Evolutionary conservation across 2,797 vertebrate genomes (phyloP), one percentile per base, ranked within the genome.

Genomic region (Synaphobranchus kaupii): DNA sequence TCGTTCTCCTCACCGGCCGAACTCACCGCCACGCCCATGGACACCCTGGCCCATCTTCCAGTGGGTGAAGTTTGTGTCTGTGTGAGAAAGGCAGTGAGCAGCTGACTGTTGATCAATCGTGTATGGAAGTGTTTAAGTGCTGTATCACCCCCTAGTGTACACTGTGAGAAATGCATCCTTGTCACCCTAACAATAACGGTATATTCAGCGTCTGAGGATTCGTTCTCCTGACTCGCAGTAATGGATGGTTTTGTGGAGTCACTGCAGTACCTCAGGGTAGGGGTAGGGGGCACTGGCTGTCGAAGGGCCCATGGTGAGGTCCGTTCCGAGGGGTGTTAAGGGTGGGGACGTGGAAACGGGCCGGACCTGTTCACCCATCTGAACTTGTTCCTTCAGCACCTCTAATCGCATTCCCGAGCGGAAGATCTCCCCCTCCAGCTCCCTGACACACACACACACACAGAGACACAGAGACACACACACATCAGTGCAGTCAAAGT

Each of bases 391-490:
- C 92, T 95, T 97, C 86, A 99, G 91, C 84, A 96, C 96, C 0
- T 98, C 98, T 91, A 98, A 88, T 12, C 39, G 91, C 86, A 96
- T 91, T 20, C 96, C 97, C 87, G 97, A 95, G 78, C 93, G 95
- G 91, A 97, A 97, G 88, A 99, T 97, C 86, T 96, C 93, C 31
- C 95, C 95, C 92, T 98, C 98, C 84, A 99, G 91, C 4, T 95
- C 92, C 84, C 98, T 99, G 92, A 86, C 76, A 0, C 0, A 86
- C 22, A 60, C 3, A 9, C 1, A 2, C 22, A 73, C 6, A 68
- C 83, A 56, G 1, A 10, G 1, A 1, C 13, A 60, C 8, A 54
- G 80, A 60, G 50, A 8, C 8, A 17, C 0, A 47, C 17, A 44
- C 78, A 48, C 47, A 50, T 39, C 20, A 50, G 22, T 20, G 15